These are phyloP conservation scores for Sternotherus odoratus DNA, from an alignment of 2,797 vertebrate genomes.

Conservation along the genomic window DNA sequence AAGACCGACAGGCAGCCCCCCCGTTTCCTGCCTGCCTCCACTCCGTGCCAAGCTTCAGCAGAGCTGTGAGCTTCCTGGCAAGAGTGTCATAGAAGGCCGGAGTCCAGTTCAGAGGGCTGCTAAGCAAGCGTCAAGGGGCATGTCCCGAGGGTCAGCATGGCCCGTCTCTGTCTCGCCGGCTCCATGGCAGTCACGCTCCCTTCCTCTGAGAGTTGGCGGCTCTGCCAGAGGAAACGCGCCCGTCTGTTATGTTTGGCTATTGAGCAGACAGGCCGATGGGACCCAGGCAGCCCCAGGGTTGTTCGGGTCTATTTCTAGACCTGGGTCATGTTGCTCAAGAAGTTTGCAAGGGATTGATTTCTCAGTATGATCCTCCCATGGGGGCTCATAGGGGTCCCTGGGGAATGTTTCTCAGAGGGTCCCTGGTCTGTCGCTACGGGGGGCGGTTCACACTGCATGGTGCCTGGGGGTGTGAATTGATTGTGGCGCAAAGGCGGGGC, in stretches of 20 bases:
- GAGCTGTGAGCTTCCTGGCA: background rate
- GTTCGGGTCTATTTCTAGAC: background rate
- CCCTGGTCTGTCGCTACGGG: background rate
- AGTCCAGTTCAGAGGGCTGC: background rate
- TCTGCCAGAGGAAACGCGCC: background rate
- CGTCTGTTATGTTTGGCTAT: background rate
- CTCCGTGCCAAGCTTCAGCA: accelerated
- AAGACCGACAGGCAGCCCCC: background rate
- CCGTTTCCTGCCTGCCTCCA: background rate
- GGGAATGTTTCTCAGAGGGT: background rate
- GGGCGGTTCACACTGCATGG: background rate
- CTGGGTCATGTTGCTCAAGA: background rate
- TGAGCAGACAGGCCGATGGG: background rate
- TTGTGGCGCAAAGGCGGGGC: background rate
- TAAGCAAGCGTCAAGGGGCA: background rate
- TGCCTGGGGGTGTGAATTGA: background rate
- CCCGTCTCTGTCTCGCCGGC: background rate
- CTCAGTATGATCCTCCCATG: background rate
- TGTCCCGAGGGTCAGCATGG: background rate
- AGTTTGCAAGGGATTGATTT: background rate
- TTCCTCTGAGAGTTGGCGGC: background rate
- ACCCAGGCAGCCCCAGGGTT: background rate
- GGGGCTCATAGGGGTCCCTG: no score
- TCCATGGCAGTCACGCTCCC: background rate
- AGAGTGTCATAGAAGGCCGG: background rate